Conservation (phyloP, 2,113 vertebrate genomes). For the Perca fluviatilis region DNA sequence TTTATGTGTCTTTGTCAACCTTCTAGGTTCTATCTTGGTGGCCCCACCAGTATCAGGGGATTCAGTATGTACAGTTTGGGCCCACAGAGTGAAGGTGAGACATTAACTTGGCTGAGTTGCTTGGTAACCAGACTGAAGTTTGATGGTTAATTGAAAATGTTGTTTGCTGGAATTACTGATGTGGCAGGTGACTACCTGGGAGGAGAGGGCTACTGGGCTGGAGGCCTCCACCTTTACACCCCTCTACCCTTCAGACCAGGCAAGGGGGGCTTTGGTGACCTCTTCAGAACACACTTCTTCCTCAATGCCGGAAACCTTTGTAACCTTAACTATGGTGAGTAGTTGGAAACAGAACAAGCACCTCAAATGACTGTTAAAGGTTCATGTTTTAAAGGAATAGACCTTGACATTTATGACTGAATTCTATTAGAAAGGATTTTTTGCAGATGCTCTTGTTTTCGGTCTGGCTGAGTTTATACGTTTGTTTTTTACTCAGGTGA, state of each 20-base stretch:
- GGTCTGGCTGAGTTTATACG: neutral
- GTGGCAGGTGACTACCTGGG: conserved; percentile 94
- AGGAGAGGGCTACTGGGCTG: conserved; percentile 96
- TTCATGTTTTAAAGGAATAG: too few species aligned
- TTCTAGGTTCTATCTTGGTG: conserved; percentile 95
- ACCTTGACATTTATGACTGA: too few species aligned
- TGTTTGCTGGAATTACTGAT: conserved; percentile 55
- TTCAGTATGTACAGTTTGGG: conserved; percentile 99
- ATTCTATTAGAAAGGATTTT: neutral
- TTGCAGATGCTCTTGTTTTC: neutral
- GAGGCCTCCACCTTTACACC: conserved; percentile 94
- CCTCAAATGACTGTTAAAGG: neutral
- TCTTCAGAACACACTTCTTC: conserved; percentile 97
- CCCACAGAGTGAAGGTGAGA: conserved; percentile 96
- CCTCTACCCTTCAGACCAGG: conserved; percentile 96
- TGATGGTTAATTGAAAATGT: conserved; percentile 25
- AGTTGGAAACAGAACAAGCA: neutral
- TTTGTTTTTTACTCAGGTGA: conserved; percentile 85
- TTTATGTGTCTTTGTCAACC: conserved; percentile 24
- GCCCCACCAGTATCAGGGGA: conserved; percentile 96
- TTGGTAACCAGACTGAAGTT: neutral
- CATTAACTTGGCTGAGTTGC: neutral
- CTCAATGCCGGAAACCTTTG: conserved; percentile 98
- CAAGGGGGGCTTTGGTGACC: conserved; percentile 93
- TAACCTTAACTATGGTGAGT: conserved; percentile 95